phyloP scores from a whole-genome alignment of 2,113 vertebrate genomes.

The Myotis yumanensis region DNA sequence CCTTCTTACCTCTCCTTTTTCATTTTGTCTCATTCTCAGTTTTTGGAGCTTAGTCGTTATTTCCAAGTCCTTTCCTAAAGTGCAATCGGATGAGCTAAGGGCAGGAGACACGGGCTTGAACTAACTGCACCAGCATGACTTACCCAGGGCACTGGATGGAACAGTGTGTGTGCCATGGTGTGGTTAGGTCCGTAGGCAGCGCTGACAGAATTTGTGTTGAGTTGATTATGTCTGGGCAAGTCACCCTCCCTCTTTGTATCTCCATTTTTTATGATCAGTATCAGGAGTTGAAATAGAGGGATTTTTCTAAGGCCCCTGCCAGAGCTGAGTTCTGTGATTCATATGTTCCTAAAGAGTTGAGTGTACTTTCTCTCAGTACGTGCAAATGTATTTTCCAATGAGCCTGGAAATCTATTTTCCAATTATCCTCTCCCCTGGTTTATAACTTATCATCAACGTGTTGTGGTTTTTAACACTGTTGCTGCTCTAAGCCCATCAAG shows the following conservation, averaged over 20 bases:
- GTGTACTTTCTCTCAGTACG: not conserved
- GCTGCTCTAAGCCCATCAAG: not conserved
- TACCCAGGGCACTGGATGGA: not conserved
- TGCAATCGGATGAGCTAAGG: not conserved
- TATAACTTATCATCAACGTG: not conserved
- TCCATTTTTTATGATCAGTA: slow-evolving; percentile 15
- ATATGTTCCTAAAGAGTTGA: slow-evolving; percentile 46
- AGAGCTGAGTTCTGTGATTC: slow-evolving; percentile 28
- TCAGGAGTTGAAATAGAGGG: not conserved
- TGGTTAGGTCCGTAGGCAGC: not conserved
- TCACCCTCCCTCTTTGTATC: not conserved
- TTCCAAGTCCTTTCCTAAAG: not conserved
- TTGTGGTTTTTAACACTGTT: not conserved
- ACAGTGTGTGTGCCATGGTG: rapidly evolving
- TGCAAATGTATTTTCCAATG: slow-evolving; percentile 52
- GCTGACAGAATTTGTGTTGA: not conserved
- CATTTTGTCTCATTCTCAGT: not conserved
- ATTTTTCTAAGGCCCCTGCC: not conserved
- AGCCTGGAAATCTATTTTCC: slow-evolving; percentile 37
- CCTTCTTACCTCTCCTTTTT: not conserved
- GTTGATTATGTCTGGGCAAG: not conserved
- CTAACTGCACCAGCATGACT: not conserved
- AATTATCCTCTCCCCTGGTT: slow-evolving; percentile 32
- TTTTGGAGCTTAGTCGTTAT: not conserved
- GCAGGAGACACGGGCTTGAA: not conserved